Evolutionary conservation across 1,140 invertebrate species (phyloP), one percentile per base, ranked within the genome.

Genomic region (Colletes latitarsis): DNA sequence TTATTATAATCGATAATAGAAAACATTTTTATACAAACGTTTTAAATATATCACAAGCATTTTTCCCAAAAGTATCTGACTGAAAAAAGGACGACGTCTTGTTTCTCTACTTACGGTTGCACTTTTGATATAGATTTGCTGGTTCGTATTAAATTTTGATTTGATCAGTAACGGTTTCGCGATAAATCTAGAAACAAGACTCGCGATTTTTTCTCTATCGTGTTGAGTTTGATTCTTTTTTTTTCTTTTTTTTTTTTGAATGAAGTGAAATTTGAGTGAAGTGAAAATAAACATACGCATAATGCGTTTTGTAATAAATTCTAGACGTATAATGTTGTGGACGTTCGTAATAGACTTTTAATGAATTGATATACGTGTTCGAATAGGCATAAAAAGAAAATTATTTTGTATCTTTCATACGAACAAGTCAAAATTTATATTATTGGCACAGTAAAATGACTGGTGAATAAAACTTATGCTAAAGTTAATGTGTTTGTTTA

Each of bases 1-100:
- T 92, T 92, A 88, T 78, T 88, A 79, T 92, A 91, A 92, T 92
- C 88, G 85, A 91, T 90, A 85, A 85, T 90, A 90, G 84, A 90
- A 88, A 89, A 89, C 82, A 82, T 81, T 89, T 92, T 92, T 91
- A 90, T 89, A 89, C 85, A 82, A 89, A 89, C 77, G 62, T 88
- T 88, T 89, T 85, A 88, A 87, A 89, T 87, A 88, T 85, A 89
- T 88, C 78, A 88, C 77, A 87, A 84, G 82, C 77, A 89, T 86
- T 88, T 86, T 89, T 88, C 82, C 57, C 75, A 82, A 30, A 58
- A 81, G 41, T 82, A 30, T 83, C 64, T 83, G 82, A 87, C 82
- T 83, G 77, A 77, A 75, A 70, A 86, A 87, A 57, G 14, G 8
- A 19, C 78, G 52, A 67, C 21, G 0, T 75, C 1, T 39, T 67